A percentile compares a stretch with the other conserved stretches of the same genome.
Conservation (phyloP, 1,140 invertebrate genomes). For the Eulimnadia texana region DNA sequence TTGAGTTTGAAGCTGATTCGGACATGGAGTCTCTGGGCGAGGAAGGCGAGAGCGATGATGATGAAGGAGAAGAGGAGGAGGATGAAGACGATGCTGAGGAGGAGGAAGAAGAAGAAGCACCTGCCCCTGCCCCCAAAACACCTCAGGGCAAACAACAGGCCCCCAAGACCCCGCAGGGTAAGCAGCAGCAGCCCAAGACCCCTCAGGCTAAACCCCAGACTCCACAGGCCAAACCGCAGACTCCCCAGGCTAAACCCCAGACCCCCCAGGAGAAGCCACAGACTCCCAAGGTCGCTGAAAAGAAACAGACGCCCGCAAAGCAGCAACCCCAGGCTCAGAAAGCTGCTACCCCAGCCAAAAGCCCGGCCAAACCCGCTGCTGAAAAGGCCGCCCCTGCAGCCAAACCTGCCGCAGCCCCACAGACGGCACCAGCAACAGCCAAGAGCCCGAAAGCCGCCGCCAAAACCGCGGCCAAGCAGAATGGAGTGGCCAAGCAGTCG, state of each 20-base stretch:
- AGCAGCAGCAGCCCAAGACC: no score
- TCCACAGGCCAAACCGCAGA: neutral
- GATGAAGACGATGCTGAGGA: neutral
- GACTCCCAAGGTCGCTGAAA: neutral
- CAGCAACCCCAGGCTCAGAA: neutral
- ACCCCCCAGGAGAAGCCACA: neutral
- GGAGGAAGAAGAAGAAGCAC: no score
- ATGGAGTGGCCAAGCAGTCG: neutral
- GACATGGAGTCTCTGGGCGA: neutral
- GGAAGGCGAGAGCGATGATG: neutral
- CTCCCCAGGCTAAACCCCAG: neutral
- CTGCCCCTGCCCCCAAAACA: no score
- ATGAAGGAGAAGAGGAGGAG: neutral
- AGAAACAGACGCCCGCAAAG: neutral
- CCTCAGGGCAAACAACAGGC: no score
- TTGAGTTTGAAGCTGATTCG: neutral
- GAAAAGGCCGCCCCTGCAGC: neutral
- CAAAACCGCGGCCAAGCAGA: neutral
- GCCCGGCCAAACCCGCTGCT: neutral
- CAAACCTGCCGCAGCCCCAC: neutral
- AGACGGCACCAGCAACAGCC: no score
- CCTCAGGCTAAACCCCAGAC: neutral
- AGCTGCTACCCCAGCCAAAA: neutral
- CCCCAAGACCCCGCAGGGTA: no score
- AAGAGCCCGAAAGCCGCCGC: neutral